Percentiles rank a stretch among this genome's conserved stretches.
Conservation (phyloP, 2,113 vertebrate species). For the Peromyscus californicus region DNA sequence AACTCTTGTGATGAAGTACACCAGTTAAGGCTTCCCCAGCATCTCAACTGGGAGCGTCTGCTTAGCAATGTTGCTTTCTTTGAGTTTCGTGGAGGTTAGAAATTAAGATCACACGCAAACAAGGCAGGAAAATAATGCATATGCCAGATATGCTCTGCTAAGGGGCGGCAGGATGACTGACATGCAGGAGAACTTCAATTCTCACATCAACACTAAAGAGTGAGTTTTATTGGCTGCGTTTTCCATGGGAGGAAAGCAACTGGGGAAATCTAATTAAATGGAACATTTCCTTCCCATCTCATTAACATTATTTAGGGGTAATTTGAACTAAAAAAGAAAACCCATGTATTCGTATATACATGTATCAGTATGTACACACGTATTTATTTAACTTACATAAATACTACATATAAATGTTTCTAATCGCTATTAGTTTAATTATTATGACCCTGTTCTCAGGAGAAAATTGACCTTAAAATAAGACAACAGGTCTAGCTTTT, state of each 20-base stretch:
- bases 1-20: conserved; percentile 36
- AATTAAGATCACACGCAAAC: neutral
- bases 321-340: neutral
- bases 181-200: neutral
- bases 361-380: fast-evolving
- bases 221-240: neutral
- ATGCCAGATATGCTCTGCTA: neutral
- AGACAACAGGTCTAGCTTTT: neutral
- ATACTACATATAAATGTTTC: neutral
- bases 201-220: neutral
- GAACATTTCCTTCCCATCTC: neutral
- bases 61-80: neutral
- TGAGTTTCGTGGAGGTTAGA: neutral
- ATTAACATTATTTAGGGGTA: neutral
- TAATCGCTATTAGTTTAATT: neutral
- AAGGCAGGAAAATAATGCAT: neutral
- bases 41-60: neutral
- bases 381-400: neutral
- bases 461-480: neutral
- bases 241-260: neutral
- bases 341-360: neutral
- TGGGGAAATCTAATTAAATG: neutral
- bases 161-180: neutral
- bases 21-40: neutral
- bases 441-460: neutral